These are phyloP conservation scores for Deroptyus accipitrinus DNA, from an alignment of 2,113 vertebrate species.

Conservation along the genomic window DNA sequence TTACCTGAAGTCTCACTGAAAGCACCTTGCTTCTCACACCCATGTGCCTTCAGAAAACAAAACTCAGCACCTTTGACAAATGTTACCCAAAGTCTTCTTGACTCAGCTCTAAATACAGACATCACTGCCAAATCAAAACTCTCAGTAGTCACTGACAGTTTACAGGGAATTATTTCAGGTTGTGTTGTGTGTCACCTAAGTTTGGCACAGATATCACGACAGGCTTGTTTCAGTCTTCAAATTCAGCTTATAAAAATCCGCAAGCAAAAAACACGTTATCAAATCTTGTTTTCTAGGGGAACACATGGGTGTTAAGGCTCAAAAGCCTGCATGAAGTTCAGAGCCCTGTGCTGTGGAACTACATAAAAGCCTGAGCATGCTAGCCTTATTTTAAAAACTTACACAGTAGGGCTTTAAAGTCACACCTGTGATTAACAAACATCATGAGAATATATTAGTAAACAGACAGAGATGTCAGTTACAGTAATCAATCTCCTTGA, in stretches of 20 bases:
- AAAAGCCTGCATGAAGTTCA: not conserved
- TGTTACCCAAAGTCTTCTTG: not conserved
- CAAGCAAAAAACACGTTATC: not conserved
- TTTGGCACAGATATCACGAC: not conserved
- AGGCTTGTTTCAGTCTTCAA: not conserved
- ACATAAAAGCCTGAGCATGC: not conserved
- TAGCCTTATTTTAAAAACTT: not conserved
- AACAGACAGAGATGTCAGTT: conserved; percentile 14
- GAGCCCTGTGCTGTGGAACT: not conserved
- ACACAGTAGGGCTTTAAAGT: not conserved
- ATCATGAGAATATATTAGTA: not conserved
- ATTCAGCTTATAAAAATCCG: not conserved
- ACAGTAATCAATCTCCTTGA: conserved; percentile 35
- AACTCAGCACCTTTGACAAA: not conserved
- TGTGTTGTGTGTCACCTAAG: not conserved
- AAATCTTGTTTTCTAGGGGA: not conserved
- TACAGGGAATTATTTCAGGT: not conserved
- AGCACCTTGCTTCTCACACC: conserved; percentile 12
- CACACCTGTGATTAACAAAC: not conserved
- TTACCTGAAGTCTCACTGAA: not conserved
- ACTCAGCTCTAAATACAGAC: not conserved
- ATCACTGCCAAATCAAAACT: not conserved
- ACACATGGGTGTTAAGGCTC: not conserved
- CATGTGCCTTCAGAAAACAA: not conserved
- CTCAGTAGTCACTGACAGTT: not conserved